Percentiles rank a stretch among this genome's conserved stretches.
phyloP scores from a whole-genome alignment of 2,113 vertebrate genomes.

The Apistogramma diplotaenia region DNA sequence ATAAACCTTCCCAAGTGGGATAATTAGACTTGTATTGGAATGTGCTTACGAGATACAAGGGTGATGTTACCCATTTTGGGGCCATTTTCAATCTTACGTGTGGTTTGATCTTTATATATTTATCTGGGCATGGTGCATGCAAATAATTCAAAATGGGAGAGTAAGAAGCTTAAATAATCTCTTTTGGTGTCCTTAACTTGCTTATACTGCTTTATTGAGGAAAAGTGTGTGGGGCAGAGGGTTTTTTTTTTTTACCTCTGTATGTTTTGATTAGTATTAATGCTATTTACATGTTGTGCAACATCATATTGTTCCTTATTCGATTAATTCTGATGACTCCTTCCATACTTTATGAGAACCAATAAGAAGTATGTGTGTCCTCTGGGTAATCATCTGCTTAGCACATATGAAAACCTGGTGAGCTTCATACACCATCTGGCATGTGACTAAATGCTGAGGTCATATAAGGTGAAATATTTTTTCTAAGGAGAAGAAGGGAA shows the following conservation, averaged over 20 bases:
- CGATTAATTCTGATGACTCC: background rate
- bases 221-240: background rate
- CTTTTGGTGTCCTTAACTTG: background rate
- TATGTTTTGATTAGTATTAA: background rate
- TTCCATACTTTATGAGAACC: background rate
- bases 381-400: background rate
- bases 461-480: background rate
- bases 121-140: background rate
- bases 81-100: background rate
- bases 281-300: background rate
- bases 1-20: background rate
- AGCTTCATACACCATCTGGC: constrained; percentile 13
- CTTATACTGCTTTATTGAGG: background rate
- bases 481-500: background rate
- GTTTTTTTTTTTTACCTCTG: background rate
- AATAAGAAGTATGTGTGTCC: background rate
- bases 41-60: background rate
- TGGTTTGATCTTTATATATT: too few species aligned
- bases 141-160: background rate
- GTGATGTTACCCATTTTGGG: accelerated
- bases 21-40: background rate
- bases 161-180: background rate
- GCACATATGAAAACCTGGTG: constrained; percentile 4
- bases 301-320: background rate
- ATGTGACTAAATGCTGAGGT: constrained; percentile 38